Conservation (phyloP, 2,888 invertebrate genomes). For the Cacoxenus indagator region DNA sequence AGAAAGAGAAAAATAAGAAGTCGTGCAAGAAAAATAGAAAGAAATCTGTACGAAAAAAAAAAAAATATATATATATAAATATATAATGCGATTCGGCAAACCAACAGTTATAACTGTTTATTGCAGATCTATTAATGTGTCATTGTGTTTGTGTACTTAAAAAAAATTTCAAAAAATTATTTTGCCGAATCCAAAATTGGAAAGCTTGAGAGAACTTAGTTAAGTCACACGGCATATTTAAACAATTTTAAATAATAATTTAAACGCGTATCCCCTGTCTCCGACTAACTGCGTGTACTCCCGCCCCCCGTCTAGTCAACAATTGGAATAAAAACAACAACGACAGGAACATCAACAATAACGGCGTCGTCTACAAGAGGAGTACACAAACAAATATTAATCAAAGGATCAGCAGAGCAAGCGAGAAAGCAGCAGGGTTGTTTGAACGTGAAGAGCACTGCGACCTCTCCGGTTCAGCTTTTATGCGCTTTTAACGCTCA, state of each 20-base stretch:
- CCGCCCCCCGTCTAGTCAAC: constrained; percentile 42
- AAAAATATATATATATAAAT: too few species aligned
- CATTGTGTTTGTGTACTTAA: background rate
- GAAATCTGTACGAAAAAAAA: too few species aligned
- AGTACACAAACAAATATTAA: constrained; percentile 2
- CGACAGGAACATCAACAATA: constrained; percentile 37
- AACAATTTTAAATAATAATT: constrained; percentile 1
- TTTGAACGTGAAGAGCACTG: background rate
- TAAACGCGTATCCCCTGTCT: constrained; percentile 38
- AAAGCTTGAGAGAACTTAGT: background rate
- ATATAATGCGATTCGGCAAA: background rate
- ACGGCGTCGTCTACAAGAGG: constrained; percentile 4
- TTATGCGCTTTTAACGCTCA: constrained; percentile 23
- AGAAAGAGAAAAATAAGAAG: background rate
- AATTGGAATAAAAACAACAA: constrained; percentile 43
- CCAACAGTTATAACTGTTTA: constrained; percentile 1
- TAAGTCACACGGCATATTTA: background rate
- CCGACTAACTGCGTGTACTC: constrained; percentile 28
- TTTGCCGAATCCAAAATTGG: background rate
- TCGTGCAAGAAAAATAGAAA: background rate
- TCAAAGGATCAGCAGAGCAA: constrained; percentile 13
- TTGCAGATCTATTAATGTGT: background rate
- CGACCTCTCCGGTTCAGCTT: constrained; percentile 22
- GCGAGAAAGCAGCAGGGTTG: constrained; percentile 32
- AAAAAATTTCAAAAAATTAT: background rate